Evolutionary conservation across 2,113 vertebrate species (phyloP).

Genomic region (Poeciliopsis occidentalis): DNA sequence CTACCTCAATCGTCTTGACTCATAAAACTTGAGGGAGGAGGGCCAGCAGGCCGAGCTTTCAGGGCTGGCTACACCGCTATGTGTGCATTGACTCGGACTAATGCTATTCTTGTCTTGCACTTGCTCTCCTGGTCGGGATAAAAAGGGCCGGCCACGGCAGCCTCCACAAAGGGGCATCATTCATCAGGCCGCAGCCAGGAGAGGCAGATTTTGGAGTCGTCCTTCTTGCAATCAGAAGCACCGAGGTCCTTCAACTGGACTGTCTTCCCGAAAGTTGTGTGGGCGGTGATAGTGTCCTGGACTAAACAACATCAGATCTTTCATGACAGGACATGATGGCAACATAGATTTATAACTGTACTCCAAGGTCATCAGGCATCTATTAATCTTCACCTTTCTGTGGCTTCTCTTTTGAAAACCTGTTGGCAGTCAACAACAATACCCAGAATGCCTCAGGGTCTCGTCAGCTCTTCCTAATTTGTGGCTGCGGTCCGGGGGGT

Average conservation of each 20-base stretch:
- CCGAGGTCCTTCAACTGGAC: constrained; percentile 5
- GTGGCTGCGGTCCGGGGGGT: constrained; percentile 69
- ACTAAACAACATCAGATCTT: neutral
- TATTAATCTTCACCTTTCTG: constrained; percentile 77
- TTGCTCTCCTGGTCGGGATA: constrained; percentile 64
- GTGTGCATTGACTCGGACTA: constrained; percentile 79
- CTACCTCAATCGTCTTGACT: constrained; percentile 74
- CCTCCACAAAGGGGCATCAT: constrained; percentile 77
- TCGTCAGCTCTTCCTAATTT: constrained; percentile 79
- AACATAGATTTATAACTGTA: constrained; percentile 59
- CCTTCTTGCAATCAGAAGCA: constrained; percentile 10
- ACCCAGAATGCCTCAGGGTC: constrained; percentile 69
- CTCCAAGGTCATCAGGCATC: constrained; percentile 64
- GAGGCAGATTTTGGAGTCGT: constrained; percentile 29
- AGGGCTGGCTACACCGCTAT: constrained; percentile 78
- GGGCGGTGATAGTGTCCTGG: neutral
- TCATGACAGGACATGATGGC: constrained; percentile 31
- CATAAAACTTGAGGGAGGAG: constrained; percentile 75
- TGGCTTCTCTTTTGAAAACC: constrained; percentile 54
- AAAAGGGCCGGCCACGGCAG: constrained; percentile 63
- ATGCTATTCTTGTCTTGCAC: constrained; percentile 76
- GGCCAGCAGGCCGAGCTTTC: constrained; percentile 69
- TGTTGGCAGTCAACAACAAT: constrained; percentile 71
- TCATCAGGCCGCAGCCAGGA: constrained; percentile 60
- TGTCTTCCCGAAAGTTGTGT: neutral